These are phyloP conservation scores for Sorex fumeus DNA, from an alignment of 2,113 vertebrate genomes.

Conservation along the genomic window DNA sequence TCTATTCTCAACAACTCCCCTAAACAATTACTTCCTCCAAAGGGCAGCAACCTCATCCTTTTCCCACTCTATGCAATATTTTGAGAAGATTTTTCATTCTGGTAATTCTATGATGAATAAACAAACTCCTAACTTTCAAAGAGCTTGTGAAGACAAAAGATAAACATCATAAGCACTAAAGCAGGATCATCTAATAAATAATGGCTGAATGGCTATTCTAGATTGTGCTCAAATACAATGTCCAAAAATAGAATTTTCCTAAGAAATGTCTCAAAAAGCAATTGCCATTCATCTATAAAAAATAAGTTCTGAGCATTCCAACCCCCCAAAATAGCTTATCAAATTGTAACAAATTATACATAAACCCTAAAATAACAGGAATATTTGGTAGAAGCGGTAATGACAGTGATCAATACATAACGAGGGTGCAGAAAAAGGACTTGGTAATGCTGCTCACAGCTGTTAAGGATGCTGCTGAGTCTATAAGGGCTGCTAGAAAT, in stretches of 20 bases:
- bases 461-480: not conserved
- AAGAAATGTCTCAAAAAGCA: not conserved
- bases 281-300: not conserved
- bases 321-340: not conserved
- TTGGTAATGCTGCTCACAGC: too few species aligned
- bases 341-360: not conserved
- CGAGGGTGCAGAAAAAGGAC: not conserved
- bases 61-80: not conserved
- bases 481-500: not conserved
- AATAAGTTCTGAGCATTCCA: not conserved
- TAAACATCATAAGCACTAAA: constrained; percentile 39
- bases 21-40: not conserved
- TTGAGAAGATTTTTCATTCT: not conserved
- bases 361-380: not conserved
- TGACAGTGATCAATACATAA: not conserved
- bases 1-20: not conserved
- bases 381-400: not conserved
- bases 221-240: constrained; percentile 28
- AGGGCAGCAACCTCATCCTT: not conserved
- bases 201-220: not conserved
- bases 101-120: not conserved
- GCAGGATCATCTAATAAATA: not conserved
- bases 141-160: not conserved
- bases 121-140: not conserved
- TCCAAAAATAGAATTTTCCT: not conserved